A percentile compares a stretch with the other conserved stretches of the same genome.
Conservation (phyloP, 2,888 invertebrate genomes). For the Antheraea yamamai region DNA sequence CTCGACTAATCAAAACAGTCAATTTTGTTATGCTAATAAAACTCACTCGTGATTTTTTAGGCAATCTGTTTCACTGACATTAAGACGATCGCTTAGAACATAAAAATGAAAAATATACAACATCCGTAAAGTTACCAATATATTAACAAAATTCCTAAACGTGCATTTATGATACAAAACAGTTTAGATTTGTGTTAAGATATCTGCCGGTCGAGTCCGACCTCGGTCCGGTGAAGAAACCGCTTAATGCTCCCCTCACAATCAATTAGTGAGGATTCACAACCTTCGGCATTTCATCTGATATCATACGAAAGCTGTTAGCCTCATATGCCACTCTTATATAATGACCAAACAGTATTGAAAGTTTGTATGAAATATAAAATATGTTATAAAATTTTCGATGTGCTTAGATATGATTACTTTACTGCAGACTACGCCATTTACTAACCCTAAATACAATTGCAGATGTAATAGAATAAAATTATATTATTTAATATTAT, state of each 20-base stretch:
- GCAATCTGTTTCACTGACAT: not conserved
- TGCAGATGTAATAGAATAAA: not conserved
- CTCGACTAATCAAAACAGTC: too few species aligned
- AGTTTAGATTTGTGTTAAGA: slow-evolving; percentile 11
- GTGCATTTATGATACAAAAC: not conserved
- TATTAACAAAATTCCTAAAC: slow-evolving; percentile 1
- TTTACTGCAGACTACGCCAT: not conserved
- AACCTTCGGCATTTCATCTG: slow-evolving; percentile 37
- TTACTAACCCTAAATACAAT: not conserved
- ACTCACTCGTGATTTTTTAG: too few species aligned
- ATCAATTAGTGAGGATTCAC: slow-evolving; percentile 49
- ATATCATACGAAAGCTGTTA: slow-evolving; percentile 41
- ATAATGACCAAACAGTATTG: slow-evolving; percentile 2
- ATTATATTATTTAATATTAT: too few species aligned
- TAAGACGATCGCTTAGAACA: not conserved
- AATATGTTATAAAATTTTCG: not conserved
- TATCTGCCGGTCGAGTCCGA: slow-evolving; percentile 14
- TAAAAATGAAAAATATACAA: not conserved
- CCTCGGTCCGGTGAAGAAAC: slow-evolving; percentile 17
- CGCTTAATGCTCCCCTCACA: slow-evolving; percentile 19
- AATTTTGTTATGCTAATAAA: too few species aligned
- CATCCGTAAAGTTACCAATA: not conserved
- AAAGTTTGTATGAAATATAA: not conserved
- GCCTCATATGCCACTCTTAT: slow-evolving; percentile 33
- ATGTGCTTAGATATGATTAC: not conserved